Conservation (phyloP, 23 tunicate species). For the Styela plicata region DNA sequence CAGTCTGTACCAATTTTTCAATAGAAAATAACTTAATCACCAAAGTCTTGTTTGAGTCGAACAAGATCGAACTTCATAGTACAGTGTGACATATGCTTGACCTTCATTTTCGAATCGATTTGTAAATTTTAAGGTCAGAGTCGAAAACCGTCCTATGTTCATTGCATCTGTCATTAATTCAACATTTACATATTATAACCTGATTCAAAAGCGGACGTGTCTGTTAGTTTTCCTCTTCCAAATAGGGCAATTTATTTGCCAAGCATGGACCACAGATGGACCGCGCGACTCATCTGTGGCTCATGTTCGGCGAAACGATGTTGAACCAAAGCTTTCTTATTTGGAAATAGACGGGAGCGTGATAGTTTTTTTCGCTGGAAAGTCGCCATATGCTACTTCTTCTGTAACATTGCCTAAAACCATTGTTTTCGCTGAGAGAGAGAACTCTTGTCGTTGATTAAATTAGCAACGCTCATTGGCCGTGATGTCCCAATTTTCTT, state of each 20-base stretch:
- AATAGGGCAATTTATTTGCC: no score
- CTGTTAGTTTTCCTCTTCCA: neutral
- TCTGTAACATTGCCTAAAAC: neutral
- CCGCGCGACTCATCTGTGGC: no score
- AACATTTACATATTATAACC: neutral
- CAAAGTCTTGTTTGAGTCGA: no score
- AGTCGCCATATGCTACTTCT: neutral
- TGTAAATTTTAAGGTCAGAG: neutral
- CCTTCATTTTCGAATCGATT: neutral
- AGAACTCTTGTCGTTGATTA: neutral
- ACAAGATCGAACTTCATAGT: neutral
- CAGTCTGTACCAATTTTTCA: neutral
- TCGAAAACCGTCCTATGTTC: neutral
- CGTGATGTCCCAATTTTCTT: neutral
- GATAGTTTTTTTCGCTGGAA: neutral
- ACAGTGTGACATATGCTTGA: neutral
- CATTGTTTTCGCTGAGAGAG: neutral
- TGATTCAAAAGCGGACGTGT: neutral
- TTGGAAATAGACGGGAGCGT: neutral
- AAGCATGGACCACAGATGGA: no score
- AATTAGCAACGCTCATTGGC: neutral
- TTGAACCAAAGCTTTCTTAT: no score
- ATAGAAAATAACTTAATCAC: neutral
- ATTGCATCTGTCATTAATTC: neutral
- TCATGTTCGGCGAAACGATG: no score